Percentiles rank a stretch among this genome's conserved stretches.
Evolutionary conservation across 2,888 invertebrate genomes (phyloP).

Genomic region (Allacma fusca): DNA sequence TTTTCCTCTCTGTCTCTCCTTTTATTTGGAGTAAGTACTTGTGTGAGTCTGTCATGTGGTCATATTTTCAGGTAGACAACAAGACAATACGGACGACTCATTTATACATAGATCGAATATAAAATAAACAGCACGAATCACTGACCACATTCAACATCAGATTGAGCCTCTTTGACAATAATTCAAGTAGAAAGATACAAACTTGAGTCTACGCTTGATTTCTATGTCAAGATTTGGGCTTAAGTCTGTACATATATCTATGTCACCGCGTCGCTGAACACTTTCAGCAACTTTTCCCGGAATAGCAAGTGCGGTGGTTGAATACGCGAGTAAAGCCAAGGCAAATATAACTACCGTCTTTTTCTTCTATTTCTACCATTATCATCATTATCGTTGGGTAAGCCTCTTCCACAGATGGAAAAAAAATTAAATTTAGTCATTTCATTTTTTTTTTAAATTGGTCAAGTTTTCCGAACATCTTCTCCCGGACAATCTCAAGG

Average conservation of each 20-base stretch:
- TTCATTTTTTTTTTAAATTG: no score
- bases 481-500: no score
- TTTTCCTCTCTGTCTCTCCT: background rate
- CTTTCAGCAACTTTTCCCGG: no score
- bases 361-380: no score
- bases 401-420: no score
- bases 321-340: no score
- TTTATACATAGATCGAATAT: background rate
- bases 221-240: background rate
- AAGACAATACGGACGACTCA: background rate
- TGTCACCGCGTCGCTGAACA: background rate
- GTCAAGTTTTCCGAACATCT: no score
- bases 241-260: background rate
- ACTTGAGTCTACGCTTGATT: background rate
- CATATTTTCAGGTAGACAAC: conserved; percentile 2
- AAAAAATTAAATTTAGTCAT: no score
- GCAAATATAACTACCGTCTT: no score
- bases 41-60: conserved; percentile 5
- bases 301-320: no score
- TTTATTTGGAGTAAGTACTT: background rate
- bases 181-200: background rate
- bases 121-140: conserved; percentile 1
- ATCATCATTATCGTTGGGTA: no score
- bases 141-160: background rate
- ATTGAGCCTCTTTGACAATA: background rate